Evolutionary conservation across 2,113 vertebrate genomes (phyloP).

Genomic region (Muscicapa adusta): DNA sequence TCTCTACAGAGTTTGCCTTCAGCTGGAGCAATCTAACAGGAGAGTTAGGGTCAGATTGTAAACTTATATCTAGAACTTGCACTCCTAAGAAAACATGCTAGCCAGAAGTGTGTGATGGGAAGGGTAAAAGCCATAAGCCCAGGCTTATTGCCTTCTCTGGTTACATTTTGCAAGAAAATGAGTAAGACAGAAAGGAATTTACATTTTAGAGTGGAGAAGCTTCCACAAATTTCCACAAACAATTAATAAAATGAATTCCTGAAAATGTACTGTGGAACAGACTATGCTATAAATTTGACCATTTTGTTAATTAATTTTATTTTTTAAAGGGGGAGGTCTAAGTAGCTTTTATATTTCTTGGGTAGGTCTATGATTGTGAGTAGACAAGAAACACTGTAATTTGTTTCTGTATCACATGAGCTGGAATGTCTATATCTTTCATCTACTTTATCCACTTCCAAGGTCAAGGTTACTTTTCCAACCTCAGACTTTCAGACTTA

Average conservation of each 20-base stretch:
- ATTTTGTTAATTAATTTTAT: neutral
- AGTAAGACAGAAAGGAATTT: neutral
- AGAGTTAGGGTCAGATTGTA: neutral
- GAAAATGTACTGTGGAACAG: neutral
- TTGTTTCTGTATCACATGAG: neutral
- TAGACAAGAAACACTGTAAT: neutral
- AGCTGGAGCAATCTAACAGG: neutral
- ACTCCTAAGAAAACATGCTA: neutral
- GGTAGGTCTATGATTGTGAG: neutral
- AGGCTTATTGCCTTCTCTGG: neutral
- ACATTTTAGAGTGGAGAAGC: neutral
- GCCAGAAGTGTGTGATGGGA: accelerated
- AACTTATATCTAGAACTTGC: neutral
- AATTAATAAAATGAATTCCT: neutral
- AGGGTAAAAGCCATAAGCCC: neutral
- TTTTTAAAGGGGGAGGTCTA: neutral
- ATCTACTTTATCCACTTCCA: neutral
- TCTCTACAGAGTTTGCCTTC: neutral
- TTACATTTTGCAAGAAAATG: neutral
- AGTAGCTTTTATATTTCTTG: neutral
- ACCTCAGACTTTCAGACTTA: neutral
- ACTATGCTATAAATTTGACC: neutral
- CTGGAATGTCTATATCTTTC: neutral
- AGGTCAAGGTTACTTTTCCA: neutral
- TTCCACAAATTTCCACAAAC: neutral